Conservation (phyloP, 2,888 invertebrate genomes). For the Serripes groenlandicus region DNA sequence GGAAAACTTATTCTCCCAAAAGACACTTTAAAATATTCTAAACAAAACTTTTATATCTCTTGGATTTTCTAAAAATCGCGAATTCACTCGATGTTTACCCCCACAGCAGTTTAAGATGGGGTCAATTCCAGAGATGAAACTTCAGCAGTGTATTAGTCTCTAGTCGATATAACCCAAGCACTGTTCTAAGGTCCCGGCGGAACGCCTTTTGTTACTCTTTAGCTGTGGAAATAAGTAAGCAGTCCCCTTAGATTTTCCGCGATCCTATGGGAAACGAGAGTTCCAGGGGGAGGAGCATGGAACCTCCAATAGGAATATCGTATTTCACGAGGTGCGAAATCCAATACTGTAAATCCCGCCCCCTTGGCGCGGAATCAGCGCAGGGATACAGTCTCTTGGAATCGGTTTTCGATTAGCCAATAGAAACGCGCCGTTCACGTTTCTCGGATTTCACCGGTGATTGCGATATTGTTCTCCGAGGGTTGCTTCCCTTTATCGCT, state of each 20-base stretch:
- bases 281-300: constrained; percentile 63
- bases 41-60: constrained; percentile 70
- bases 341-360: constrained; percentile 53
- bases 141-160: constrained; percentile 68
- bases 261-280: constrained; percentile 73
- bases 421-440: constrained; percentile 30
- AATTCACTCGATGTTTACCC: constrained; percentile 44
- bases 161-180: constrained; percentile 71
- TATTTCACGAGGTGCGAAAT: constrained; percentile 65
- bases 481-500: constrained; percentile 53
- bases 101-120: constrained; percentile 52
- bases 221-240: constrained; percentile 72
- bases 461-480: constrained; percentile 22
- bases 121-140: constrained; percentile 60
- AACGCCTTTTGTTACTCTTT: constrained; percentile 84
- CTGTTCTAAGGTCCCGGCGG: constrained; percentile 81
- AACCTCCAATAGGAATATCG: constrained; percentile 62
- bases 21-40: constrained; percentile 67
- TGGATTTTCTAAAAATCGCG: constrained; percentile 46
- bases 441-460: constrained; percentile 5
- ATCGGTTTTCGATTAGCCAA: constrained; percentile 67
- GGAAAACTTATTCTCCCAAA: constrained; percentile 44
- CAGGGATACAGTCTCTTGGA: constrained; percentile 59
- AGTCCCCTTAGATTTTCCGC: constrained; percentile 72
- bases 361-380: constrained; percentile 54